phyloP scores from a whole-genome alignment of 2,797 vertebrate species.

The Austrolebias charrua region DNA sequence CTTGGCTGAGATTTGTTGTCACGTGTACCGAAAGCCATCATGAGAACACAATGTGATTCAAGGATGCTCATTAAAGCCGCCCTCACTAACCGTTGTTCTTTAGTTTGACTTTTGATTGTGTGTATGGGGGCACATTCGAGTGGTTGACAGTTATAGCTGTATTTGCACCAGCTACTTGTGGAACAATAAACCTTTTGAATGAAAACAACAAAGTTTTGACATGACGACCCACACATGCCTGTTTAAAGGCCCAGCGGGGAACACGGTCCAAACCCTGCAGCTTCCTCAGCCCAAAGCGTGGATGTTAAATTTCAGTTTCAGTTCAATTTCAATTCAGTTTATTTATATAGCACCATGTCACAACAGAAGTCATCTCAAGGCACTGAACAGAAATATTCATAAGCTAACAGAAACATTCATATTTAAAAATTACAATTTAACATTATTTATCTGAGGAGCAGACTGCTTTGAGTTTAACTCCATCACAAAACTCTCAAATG shows the following conservation, averaged over 20 bases:
- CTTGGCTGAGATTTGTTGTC: conserved; percentile 14
- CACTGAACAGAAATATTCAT: no score
- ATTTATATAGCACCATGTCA: no score
- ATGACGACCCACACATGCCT: conserved; percentile 11
- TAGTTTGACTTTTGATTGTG: conserved; percentile 14
- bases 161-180: conserved; percentile 51
- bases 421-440: no score
- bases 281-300: conserved; percentile 24
- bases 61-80: conserved; percentile 25
- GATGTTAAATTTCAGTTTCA: conserved; percentile 19
- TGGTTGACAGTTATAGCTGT: conserved; percentile 29
- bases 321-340: no score
- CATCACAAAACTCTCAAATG: no score
- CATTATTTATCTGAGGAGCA: no score
- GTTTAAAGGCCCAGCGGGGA: conserved; percentile 51
- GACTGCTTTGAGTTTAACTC: no score
- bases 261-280: conserved; percentile 47
- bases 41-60: conserved; percentile 26
- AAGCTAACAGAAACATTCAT: no score
- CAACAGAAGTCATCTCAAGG: no score
- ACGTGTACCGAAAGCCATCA: conserved; percentile 13
- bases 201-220: conserved; percentile 29
- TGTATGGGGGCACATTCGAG: conserved; percentile 20
- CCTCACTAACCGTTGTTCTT: conserved; percentile 30
- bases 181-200: conserved; percentile 51